phyloP scores from a whole-genome alignment of 2,113 vertebrate genomes.

The Agapornis roseicollis region DNA sequence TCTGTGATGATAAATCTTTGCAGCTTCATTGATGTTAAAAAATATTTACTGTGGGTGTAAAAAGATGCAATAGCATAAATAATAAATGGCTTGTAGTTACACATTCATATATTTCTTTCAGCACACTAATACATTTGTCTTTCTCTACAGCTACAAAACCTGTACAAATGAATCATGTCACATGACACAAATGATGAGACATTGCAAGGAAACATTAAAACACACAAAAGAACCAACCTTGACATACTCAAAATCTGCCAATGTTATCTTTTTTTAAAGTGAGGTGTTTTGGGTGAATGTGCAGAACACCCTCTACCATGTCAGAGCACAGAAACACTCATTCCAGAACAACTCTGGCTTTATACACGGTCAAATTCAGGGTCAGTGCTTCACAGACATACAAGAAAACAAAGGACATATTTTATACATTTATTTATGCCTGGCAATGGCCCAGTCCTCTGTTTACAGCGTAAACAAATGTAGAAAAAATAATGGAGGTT shows the following conservation, averaged over 20 bases:
- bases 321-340: neutral
- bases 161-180: conserved; percentile 3
- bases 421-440: neutral
- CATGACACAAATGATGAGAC: conserved; percentile 13
- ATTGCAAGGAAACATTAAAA: neutral
- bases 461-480: neutral
- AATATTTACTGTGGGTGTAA: conserved; percentile 40
- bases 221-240: conserved; percentile 2
- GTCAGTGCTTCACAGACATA: neutral
- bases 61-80: conserved; percentile 16
- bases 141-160: conserved; percentile 14
- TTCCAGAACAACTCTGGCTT: neutral
- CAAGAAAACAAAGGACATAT: neutral
- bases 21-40: neutral
- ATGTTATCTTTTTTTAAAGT: neutral
- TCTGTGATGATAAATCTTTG: neutral
- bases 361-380: neutral
- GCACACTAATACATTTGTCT: conserved; percentile 2
- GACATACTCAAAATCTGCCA: neutral
- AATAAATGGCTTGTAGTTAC: neutral
- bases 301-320: neutral
- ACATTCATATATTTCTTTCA: conserved; percentile 19
- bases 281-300: neutral
- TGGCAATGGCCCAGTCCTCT: neutral
- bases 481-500: neutral